These are phyloP conservation scores for Chunga burmeisteri DNA, from an alignment of 2,113 vertebrate species.

Conservation along the genomic window DNA sequence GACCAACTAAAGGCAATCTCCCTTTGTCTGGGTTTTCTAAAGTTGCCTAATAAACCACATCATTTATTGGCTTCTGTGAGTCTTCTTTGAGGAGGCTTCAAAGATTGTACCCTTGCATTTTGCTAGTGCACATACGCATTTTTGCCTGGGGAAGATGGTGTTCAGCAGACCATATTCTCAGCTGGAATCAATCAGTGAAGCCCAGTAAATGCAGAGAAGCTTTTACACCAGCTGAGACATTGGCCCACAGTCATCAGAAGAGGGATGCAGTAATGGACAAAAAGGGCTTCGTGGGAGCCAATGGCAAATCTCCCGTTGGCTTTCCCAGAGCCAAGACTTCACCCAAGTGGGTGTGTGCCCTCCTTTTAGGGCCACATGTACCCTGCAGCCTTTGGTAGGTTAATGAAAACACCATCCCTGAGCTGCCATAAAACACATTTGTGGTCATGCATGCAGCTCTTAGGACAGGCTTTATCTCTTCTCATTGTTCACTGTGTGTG, in stretches of 20 bases:
- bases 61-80: background rate
- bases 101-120: background rate
- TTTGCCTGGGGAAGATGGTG: background rate
- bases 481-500: conserved; percentile 48
- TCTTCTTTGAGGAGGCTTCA: background rate
- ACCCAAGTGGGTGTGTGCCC: background rate
- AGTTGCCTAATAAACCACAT: background rate
- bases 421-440: conserved; percentile 31
- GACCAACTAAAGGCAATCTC: background rate
- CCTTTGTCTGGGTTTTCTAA: background rate
- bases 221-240: background rate
- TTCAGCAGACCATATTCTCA: background rate
- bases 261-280: background rate
- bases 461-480: conserved; percentile 48
- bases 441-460: conserved; percentile 31
- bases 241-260: background rate
- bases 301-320: background rate
- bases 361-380: background rate
- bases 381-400: background rate
- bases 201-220: background rate
- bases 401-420: background rate
- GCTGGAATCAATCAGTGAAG: background rate
- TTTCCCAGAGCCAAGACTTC: background rate
- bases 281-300: background rate
- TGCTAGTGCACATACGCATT: background rate